Evolutionary conservation across 2,888 invertebrate genomes (phyloP).

Genomic region (Nymphalis urticae): DNA sequence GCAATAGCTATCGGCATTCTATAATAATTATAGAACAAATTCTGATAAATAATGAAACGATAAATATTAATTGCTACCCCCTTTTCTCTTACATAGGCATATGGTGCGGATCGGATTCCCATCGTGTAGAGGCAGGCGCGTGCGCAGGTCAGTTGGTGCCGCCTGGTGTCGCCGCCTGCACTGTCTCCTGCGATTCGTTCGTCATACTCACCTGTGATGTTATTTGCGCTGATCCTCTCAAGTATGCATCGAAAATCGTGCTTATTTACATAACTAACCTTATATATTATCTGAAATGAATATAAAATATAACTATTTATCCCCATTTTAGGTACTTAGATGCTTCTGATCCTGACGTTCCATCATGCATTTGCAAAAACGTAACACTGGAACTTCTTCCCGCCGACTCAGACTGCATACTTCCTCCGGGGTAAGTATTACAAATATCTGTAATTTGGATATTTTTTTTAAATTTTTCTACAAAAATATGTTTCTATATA

Average conservation of each 20-base stretch:
- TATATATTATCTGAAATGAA: too few relatives aligned
- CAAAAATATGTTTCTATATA: neutral
- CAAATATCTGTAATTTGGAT: neutral
- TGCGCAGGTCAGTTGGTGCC: slow-evolving; percentile 72
- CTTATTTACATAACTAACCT: too few relatives aligned
- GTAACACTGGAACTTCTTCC: slow-evolving; percentile 68
- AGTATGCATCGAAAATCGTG: slow-evolving; percentile 43
- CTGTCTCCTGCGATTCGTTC: slow-evolving; percentile 56
- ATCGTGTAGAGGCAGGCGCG: slow-evolving; percentile 69
- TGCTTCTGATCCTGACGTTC: slow-evolving; percentile 67
- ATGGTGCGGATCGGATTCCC: slow-evolving; percentile 71
- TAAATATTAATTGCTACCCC: neutral
- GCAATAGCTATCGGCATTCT: too few relatives aligned
- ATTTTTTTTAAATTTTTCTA: neutral
- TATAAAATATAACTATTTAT: slow-evolving; percentile 11
- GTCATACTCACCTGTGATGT: slow-evolving; percentile 55
- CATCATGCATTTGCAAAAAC: slow-evolving; percentile 68
- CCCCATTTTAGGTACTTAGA: slow-evolving; percentile 61
- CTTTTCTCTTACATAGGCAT: slow-evolving; percentile 51
- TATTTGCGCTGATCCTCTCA: slow-evolving; percentile 66
- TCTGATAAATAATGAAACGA: neutral
- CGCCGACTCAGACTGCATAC: slow-evolving; percentile 71
- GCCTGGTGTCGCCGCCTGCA: slow-evolving; percentile 60
- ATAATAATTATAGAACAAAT: neutral
- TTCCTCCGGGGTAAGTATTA: slow-evolving; percentile 62